Evolutionary conservation across 2,113 vertebrate genomes (phyloP), one percentile per base, ranked within the genome.

Genomic region (Onychostoma macrolepis): DNA sequence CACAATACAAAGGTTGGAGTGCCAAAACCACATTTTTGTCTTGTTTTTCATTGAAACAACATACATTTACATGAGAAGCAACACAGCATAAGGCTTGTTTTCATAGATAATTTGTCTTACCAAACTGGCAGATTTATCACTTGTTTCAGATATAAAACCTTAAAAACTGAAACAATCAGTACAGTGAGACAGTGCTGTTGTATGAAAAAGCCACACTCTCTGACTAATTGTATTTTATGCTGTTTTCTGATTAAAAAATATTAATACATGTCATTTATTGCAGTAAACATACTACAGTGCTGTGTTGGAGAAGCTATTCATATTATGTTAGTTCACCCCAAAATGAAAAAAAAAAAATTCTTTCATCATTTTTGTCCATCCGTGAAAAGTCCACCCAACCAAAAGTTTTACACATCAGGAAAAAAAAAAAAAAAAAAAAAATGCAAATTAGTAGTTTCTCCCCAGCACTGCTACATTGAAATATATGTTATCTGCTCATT

Each of bases 1-100:
- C 96, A 53, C 88, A 92, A 19, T 97, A 94, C 58, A 93, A 65
- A 17, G 97, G 96, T 97, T 92, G 94, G 92, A 30, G 8, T 43
- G 3, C 80, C 6, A 56, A 28, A 15, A 43, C 4, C 26, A 24
- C 74, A 36, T n/a, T n/a, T 65, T 48, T 76, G 12, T 15, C 41
- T 26, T 45, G 13, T 76, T 76, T 75, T 45, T 21, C 10, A 24
- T 28, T 67, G 13, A 67, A 19, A 67, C 13, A 30, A 65, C 11
- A 28, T 6, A 12, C 10, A 67, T 15, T 67, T 67, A 67, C 63
- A 30, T 65, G 6, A 33, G 28, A 69, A 33, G 65, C 65, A 38
- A 21, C 15, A 69, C 67, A 33, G 6, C 15, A 69, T 69, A 19
- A 36, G 30, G 19, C 30, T 69, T 71, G 33, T 71, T 71, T 69